These are phyloP conservation scores for Jacana jacana DNA, from an alignment of 2,113 vertebrate genomes.

Conservation along the genomic window DNA sequence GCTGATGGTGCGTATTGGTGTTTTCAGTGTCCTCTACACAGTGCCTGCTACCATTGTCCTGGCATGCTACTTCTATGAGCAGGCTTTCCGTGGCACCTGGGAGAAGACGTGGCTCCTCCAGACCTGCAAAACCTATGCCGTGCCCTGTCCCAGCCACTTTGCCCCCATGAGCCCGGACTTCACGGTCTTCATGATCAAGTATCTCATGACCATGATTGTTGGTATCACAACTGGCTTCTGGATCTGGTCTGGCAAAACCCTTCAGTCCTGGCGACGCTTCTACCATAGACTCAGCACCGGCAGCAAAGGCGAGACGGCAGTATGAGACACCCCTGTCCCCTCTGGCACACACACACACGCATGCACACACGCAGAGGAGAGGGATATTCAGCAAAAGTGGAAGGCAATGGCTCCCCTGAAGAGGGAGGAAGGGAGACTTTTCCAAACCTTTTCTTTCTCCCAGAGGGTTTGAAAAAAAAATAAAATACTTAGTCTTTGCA, in stretches of 20 bases:
- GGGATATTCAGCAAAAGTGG: background rate
- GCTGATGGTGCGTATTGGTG: slow-evolving; percentile 91
- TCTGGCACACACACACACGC: background rate
- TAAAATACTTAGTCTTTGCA: background rate
- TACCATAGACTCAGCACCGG: slow-evolving; percentile 87
- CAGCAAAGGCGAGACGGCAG: slow-evolving; percentile 95
- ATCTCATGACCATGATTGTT: slow-evolving; percentile 94
- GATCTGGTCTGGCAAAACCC: slow-evolving; percentile 95
- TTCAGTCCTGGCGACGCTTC: slow-evolving; percentile 90
- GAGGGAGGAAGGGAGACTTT: background rate
- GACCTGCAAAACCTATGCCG: slow-evolving; percentile 86
- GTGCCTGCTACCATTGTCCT: slow-evolving; percentile 87
- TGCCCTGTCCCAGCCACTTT: slow-evolving; percentile 83
- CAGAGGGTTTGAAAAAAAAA: background rate
- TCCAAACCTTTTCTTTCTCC: background rate
- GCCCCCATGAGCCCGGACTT: slow-evolving; percentile 87
- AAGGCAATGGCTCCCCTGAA: background rate
- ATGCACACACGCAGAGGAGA: background rate
- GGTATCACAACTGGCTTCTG: slow-evolving; percentile 93
- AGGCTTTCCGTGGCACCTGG: slow-evolving; percentile 88
- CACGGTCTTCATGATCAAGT: slow-evolving; percentile 93
- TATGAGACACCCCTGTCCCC: slow-evolving; percentile 72
- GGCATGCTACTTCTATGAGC: slow-evolving; percentile 92
- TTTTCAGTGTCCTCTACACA: slow-evolving; percentile 88
- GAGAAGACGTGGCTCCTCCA: slow-evolving; percentile 89